Conservation (phyloP, 2,888 invertebrate genomes). For the Spicauda simplicius region DNA sequence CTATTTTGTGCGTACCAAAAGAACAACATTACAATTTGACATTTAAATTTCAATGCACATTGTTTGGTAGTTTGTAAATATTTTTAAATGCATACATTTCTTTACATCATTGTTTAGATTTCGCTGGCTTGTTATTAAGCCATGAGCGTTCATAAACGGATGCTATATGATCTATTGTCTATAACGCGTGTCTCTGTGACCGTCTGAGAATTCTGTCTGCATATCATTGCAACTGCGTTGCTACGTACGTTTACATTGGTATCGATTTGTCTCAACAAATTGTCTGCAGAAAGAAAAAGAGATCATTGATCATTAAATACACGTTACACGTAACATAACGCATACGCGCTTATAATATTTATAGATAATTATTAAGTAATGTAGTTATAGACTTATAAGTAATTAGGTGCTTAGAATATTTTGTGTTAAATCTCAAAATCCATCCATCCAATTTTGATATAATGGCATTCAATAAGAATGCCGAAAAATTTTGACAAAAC, state of each 20-base stretch:
- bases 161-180: conserved; percentile 76
- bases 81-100: conserved; percentile 27
- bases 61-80: conserved; percentile 14
- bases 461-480: no score
- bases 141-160: conserved; percentile 65
- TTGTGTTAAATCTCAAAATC: no score
- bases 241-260: neutral
- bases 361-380: no score
- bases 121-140: conserved; percentile 63
- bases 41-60: conserved; percentile 24
- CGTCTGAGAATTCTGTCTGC: conserved; percentile 69
- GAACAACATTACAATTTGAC: neutral
- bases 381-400: no score
- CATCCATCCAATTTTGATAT: no score
- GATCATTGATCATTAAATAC: no score
- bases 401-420: no score
- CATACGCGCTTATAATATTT: no score
- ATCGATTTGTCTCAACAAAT: neutral
- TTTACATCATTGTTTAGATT: conserved; percentile 43
- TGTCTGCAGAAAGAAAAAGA: no score
- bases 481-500: no score
- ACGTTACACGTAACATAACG: no score
- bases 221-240: conserved; percentile 32
- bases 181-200: conserved; percentile 55
- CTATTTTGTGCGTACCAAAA: neutral